Base-by-base conservation (phyloP, 1,140 invertebrate genomes). In the Linepithema humile region DNA sequence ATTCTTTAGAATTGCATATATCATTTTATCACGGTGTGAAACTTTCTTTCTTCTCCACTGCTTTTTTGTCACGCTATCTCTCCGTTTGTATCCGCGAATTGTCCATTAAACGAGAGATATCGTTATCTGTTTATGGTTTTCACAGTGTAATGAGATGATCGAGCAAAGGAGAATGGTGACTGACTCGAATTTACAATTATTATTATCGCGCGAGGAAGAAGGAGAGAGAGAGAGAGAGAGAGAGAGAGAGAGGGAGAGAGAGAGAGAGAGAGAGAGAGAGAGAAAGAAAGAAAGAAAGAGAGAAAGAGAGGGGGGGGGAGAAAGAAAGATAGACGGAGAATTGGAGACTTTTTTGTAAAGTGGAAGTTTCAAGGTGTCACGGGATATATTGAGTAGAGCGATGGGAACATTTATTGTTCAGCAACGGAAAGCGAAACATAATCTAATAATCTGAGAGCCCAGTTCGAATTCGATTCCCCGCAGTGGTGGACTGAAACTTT, bases 401-500 rank as follows among this genome's bases (percentile, higher is more conserved):
- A 23, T 53, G 59, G 29, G 53, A 43, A 67, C 26, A 70, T 10
- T 85, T n/a, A 57, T 60, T 74, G 73, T 75, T 65, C 59, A 64
- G 84, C 60, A 87, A 86, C 43, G 62, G 29, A 40, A 83, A 85
- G 62, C 62, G 62, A 75, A 50, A 83, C 55, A 82, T 73, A 74
- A 82, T 82, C 59, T 74, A 82, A 82, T 82, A 43, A 59, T 74
- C 40, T 59, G 53, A 73, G 38, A 73, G 67, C 15, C 20, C 43
- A 74, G 23, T 53, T 72, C 10, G 69, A 64, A 45, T 73, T 83
- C 4, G n/a, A 83, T 82, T 72, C 64, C 32, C 59, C 75, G 83
- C 83, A 69, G 77, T 85, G 64, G 64, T 85, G 77, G 83, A 85
- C 64, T 53, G 75, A 70, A 15, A 78, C n/a, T 70, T 80, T 80